Base-by-base conservation (phyloP, 2,888 invertebrate species). In the Coecobrya sp. region DNA sequence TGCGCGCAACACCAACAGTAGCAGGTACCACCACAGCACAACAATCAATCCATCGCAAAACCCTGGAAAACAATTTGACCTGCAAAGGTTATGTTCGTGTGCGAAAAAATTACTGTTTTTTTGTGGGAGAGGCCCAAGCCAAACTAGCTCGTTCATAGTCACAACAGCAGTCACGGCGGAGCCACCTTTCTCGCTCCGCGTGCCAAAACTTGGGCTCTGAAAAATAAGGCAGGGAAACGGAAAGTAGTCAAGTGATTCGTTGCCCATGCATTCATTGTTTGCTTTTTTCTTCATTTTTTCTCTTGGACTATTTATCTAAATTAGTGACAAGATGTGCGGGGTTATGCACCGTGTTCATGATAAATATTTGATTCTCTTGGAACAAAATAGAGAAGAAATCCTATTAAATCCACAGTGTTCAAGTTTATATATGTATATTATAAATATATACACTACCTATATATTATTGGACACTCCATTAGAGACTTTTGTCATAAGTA, bases 271-370 rank as follows among this genome's bases (percentile, higher is more conserved):
- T 22, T 36, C 13, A 30, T 25, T n/a, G 11, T 13, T 70, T 36
- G 68, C 30, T 55, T 49, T 55, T 27, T 62, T 36, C n/a, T 84
- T 84, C 16, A 11, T 10, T 55, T 90, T 84, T 90, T 70, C 70
- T 89, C 8, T 73, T 11, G 10, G 49, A 76, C 86, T 85, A 90
- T 90, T 90, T 90, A 90, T 90, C 90, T 90, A 90, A 90, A 90
- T 90, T 90, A 90, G 65, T 76, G 90, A 79, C 90, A 90, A 85
- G 90, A 86, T 79, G 79, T 85, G 65, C 52, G 70, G 27, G n/a
- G 1, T 27, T 89, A 89, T 84, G 89, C 84, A 85, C 73, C 62
- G 27, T 70, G 70, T 73, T 85, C 76, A 13, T 25, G 49, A 59
- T 90, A 73, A 76, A 90, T 90, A 90, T 86, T 90, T 85, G 55